Evolutionary conservation across 2,113 vertebrate genomes (phyloP), one percentile per base, ranked within the genome.

Genomic region (Actenoides lindsayi): DNA sequence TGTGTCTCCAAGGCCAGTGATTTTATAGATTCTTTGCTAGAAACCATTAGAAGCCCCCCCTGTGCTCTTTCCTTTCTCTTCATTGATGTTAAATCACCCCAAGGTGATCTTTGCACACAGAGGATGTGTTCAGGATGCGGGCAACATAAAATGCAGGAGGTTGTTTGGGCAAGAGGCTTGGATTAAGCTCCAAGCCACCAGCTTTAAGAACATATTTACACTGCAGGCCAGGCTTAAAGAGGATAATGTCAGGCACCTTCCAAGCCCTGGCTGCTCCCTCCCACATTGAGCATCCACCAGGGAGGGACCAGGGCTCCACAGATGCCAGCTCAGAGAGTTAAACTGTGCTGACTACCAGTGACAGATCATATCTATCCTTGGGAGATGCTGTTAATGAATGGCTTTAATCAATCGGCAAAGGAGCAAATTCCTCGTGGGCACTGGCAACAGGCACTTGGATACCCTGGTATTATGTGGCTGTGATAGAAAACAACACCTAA

Each of bases 121-220:
- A 31, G 28, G 23, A 21, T 2, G n/a, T 59, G 51, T 41, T 18
- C 3, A 51, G 37, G 71, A 18, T 1, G n/a, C 13, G 27, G 78
- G 28, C 42, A 37, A 50, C 0, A 0, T 16, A 37, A 33, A 16
- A 56, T 25, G 21, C 2, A 0, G 37, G 51, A 83, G 51, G 21
- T 4, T 62, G 14, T 24, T 70, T 11, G 41, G 53, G n/a, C 39
- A 51, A 60, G 51, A 78, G 16, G 13, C 13, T 48, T 35, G 13
- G 56, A 48, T 28, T 25, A 5, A 79, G 6, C n/a, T 42, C 51
- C 62, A 27, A 71, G 51, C 13, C 33, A 56, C 33, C 48, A 76
- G 30, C 31, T 91, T 76, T 21, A 56, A 50, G 62, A 53, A n/a
- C 13, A 4, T 31, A 11, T 71, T 63, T 76, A 17, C 64, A 51